Percentiles rank a stretch among this genome's conserved stretches.
phyloP scores from a whole-genome alignment of 2,797 vertebrate genomes.

The Bradypodion pumilum region DNA sequence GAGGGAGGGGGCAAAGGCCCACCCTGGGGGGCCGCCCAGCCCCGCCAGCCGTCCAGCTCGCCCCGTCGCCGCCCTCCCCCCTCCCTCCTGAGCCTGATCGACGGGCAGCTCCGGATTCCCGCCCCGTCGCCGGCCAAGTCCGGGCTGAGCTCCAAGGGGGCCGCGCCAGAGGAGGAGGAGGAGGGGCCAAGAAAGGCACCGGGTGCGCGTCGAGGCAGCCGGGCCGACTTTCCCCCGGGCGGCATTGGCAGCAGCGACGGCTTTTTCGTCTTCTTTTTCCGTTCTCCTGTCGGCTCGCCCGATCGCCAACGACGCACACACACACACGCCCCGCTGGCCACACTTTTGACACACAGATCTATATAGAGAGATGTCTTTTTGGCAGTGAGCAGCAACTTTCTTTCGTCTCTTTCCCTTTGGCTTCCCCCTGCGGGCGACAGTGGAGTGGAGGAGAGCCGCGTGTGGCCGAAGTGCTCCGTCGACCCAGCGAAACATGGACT shows the following conservation, averaged over 20 bases:
- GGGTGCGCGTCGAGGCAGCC: slow-evolving; percentile 2
- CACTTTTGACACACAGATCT: too few species aligned
- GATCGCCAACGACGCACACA: too few species aligned
- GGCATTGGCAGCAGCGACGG: too few species aligned
- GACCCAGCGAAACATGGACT: neutral
- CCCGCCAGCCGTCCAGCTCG: too few species aligned
- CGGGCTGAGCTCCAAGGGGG: slow-evolving; percentile 20
- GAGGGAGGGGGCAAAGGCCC: too few species aligned
- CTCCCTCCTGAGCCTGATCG: too few species aligned
- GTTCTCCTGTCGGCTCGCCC: too few species aligned
- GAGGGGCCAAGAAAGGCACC: slow-evolving; percentile 7
- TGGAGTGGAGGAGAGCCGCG: too few species aligned
- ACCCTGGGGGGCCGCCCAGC: too few species aligned
- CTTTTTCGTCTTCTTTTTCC: neutral
- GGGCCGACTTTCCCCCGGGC: neutral
- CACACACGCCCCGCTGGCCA: neutral
- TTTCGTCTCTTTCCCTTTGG: too few species aligned
- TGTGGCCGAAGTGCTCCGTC: neutral
- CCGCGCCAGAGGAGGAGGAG: slow-evolving; percentile 13
- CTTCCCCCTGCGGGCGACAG: too few species aligned
- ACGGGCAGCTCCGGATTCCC: neutral
- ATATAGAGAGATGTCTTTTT: too few species aligned
- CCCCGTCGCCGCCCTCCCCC: neutral
- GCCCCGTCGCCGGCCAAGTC: neutral
- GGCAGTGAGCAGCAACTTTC: slow-evolving; percentile 14